These are phyloP conservation scores for Pachyrhynchus sulphureomaculatus DNA, from an alignment of 1,140 invertebrate species.

Conservation along the genomic window DNA sequence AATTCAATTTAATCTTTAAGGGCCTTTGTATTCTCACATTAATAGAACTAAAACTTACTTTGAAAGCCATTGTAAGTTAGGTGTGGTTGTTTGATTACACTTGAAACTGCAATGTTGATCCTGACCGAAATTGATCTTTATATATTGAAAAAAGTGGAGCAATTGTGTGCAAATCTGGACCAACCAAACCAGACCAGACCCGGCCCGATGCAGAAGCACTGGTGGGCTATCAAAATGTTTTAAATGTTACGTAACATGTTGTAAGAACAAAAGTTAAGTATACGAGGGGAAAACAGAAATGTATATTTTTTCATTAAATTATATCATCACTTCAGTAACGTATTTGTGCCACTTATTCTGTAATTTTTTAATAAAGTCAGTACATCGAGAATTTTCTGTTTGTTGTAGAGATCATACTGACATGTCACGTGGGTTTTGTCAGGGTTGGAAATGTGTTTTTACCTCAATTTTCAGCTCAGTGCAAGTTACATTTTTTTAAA, in stretches of 20 bases:
- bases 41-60: constrained; percentile 10
- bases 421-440: too few relatives aligned
- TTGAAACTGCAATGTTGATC: constrained; percentile 25
- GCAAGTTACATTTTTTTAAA: too few relatives aligned
- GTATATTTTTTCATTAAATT: too few relatives aligned
- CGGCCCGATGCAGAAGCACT: constrained; percentile 2
- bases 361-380: too few relatives aligned
- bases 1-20: too few relatives aligned
- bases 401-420: too few relatives aligned
- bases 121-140: constrained; percentile 25
- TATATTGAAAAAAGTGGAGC: constrained; percentile 29
- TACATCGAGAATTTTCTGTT: too few relatives aligned
- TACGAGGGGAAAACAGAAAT: too few relatives aligned
- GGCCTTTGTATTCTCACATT: constrained; percentile 5
- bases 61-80: constrained; percentile 24
- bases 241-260: constrained; percentile 20
- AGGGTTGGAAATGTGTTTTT: too few relatives aligned
- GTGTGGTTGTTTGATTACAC: constrained; percentile 19
- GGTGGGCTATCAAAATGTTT: constrained; percentile 31
- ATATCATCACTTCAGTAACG: too few relatives aligned
- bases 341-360: too few relatives aligned
- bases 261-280: constrained; percentile 11
- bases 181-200: constrained; percentile 11
- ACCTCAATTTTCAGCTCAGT: too few relatives aligned
- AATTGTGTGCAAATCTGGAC: constrained; percentile 30